Evolutionary conservation across 2,797 vertebrate genomes (phyloP), one percentile per base, ranked within the genome.

Genomic region (Arctocebus calabarensis): DNA sequence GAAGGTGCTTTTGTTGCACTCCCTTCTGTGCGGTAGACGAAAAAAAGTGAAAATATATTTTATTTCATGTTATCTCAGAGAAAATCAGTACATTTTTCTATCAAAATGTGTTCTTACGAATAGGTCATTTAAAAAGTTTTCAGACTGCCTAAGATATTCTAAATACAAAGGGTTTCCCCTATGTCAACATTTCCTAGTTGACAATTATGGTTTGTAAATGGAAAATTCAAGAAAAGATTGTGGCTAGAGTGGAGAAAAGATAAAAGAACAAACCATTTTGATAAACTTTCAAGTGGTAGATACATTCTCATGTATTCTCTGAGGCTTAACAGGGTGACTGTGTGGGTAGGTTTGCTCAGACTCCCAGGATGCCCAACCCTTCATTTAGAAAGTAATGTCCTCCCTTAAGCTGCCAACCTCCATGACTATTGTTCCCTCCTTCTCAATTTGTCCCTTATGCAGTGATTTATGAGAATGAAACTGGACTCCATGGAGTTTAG

Each of bases 71-170:
- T 48, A 66, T 11, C 55, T 62, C 25, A 79, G 22, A 84, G 13
- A 37, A 78, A 89, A 78, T 70, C 29, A 62, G 57, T 45, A 70
- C 91, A 20, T 34, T 3, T 66, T 83, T 81, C 43, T 34, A 73
- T 29, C 57, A 85, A 91, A 94, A 66, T n/a, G 45, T 17, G 7
- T 45, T 91, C 84, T 84, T 82, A 87, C 25, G 45, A 81, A 62
- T 79, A 34, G 37, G 78, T 70, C 8, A 61, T 78, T 93, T 64
- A 52, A 55, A 78, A 81, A 55, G 74, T 14, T 83, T 94, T 88
- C 62, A 78, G n/a, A 93, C 75, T 55, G 17, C 16, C 7, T 61
- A 77, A 62, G n/a, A 34, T 82, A 74, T 85, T 95, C 59, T 88
- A 87, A 92, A 92, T 62, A 40, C 20, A 81, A 89, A 61, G 2